Evolutionary conservation across 2,113 vertebrate genomes (phyloP).

Genomic region (Acanthochromis polyacanthus): DNA sequence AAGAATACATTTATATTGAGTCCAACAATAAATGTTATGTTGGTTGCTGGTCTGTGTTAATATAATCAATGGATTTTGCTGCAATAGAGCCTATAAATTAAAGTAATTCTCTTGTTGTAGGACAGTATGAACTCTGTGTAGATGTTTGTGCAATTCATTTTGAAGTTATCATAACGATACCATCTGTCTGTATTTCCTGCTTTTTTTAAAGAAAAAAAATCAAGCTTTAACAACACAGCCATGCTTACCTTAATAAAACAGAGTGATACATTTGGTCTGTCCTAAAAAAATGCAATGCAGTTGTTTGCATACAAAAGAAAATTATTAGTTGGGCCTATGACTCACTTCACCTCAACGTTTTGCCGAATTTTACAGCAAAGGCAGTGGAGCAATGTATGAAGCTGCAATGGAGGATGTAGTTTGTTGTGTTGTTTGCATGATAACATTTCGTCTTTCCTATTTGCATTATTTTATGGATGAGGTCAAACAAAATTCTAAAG

Average conservation of each 20-base stretch:
- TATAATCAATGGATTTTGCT: neutral
- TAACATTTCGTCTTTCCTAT: too few species aligned
- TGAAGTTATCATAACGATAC: neutral
- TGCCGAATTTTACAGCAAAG: neutral
- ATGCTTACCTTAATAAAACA: neutral
- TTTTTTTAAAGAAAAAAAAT: neutral
- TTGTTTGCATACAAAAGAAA: too few species aligned
- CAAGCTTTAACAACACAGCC: neutral
- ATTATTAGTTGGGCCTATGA: too few species aligned
- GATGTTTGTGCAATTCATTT: neutral
- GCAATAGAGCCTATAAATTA: neutral
- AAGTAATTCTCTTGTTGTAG: neutral
- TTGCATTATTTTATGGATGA: too few species aligned
- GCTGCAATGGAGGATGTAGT: too few species aligned
- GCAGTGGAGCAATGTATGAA: too few species aligned
- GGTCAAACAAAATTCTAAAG: too few species aligned
- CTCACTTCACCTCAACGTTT: neutral
- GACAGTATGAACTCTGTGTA: neutral
- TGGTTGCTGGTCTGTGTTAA: neutral
- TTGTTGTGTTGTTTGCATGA: too few species aligned
- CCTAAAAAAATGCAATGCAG: too few species aligned
- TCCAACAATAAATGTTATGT: neutral
- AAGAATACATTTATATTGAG: neutral
- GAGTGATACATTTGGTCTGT: too few species aligned
- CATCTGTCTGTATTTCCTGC: neutral